Conservation (phyloP, 2,797 vertebrate genomes). For the Argentina silus region DNA sequence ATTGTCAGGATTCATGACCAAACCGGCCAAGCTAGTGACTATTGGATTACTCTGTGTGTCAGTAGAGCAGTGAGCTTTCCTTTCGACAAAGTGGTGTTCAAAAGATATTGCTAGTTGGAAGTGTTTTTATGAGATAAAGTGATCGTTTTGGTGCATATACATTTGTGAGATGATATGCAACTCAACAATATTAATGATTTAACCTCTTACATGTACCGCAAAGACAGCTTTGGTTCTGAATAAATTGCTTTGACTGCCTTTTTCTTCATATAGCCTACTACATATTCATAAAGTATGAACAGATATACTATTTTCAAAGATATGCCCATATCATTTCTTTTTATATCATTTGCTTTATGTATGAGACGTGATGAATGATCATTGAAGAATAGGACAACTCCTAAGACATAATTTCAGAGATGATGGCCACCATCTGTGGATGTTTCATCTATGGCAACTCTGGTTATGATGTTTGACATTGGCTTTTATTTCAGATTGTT, state of each 20-base stretch:
- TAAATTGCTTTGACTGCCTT: background rate
- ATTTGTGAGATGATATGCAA: conserved; percentile 28
- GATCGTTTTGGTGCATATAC: too few species aligned
- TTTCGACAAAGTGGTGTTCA: conserved; percentile 8
- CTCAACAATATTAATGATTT: background rate
- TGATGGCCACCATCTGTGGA: conserved; percentile 8
- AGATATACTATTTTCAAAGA: conserved; percentile 18
- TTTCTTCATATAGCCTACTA: background rate
- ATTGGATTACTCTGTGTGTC: conserved; percentile 7
- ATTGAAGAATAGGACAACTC: conserved; percentile 15
- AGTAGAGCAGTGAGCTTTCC: background rate
- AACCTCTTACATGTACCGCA: background rate
- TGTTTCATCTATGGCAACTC: conserved; percentile 36
- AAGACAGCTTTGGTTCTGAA: background rate
- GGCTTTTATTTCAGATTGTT: conserved; percentile 46
- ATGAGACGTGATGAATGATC: conserved; percentile 1
- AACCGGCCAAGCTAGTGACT: conserved; percentile 46
- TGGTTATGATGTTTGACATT: conserved; percentile 43
- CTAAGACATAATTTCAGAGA: conserved; percentile 4
- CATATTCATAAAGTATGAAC: background rate
- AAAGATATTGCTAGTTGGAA: conserved; percentile 24
- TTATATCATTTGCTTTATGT: conserved; percentile 24
- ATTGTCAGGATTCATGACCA: conserved; percentile 46
- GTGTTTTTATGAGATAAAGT: conserved; percentile 41
- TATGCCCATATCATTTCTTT: background rate